A percentile compares a stretch with the other conserved stretches of the same genome.
phyloP scores from a whole-genome alignment of 2,113 vertebrate genomes.

The Odontophorus gujanensis region DNA sequence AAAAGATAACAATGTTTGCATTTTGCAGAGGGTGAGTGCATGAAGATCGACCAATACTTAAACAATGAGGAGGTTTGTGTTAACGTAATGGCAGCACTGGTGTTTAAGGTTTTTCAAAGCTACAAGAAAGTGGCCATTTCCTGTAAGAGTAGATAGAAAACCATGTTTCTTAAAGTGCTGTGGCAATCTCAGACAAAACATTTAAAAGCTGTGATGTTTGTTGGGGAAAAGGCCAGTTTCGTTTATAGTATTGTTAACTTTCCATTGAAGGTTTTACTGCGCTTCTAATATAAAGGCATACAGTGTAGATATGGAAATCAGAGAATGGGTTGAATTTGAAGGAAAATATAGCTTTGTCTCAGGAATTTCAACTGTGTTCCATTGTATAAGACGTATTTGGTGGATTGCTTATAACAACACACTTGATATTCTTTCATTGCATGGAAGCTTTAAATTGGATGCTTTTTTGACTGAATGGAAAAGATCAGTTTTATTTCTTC shows the following conservation, averaged over 20 bases:
- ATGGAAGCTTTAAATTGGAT: not conserved
- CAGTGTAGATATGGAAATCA: too few relatives aligned
- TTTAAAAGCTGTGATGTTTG: not conserved
- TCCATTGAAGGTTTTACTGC: not conserved
- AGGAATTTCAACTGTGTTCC: not conserved
- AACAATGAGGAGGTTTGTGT: not conserved
- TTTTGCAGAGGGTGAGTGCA: not conserved
- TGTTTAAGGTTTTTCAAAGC: not conserved
- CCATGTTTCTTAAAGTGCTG: fast-evolving
- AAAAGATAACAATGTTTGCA: not conserved
- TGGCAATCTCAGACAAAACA: not conserved
- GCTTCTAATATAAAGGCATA: not conserved
- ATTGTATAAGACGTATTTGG: too few relatives aligned
- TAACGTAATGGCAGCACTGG: not conserved
- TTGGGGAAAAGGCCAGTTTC: not conserved
- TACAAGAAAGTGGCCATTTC: not conserved
- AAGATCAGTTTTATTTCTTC: not conserved
- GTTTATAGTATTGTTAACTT: not conserved
- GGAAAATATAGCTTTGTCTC: not conserved
- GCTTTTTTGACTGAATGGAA: not conserved
- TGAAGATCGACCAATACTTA: not conserved
- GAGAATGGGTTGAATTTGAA: not conserved
- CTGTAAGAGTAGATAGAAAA: not conserved
- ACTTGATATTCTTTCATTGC: not conserved
- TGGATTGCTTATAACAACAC: not conserved